Evolutionary conservation across 2,797 vertebrate genomes (phyloP).

Genomic region (Manis pentadactyla): DNA sequence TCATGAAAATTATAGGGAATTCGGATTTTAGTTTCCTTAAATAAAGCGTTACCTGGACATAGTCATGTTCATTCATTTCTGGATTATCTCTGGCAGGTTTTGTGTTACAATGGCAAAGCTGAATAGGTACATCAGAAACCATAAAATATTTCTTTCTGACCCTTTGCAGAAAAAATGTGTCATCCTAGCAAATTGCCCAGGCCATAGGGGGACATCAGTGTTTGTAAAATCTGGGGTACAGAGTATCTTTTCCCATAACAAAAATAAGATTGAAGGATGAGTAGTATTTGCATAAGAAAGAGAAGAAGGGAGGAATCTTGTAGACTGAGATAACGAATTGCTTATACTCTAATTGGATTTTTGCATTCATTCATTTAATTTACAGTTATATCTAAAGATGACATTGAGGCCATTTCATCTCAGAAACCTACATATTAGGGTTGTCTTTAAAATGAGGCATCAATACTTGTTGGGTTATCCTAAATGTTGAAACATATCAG

Average conservation of each 20-base stretch:
- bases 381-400: not conserved
- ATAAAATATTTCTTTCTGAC: not conserved
- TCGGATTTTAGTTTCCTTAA: not conserved
- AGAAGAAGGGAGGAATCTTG: not conserved
- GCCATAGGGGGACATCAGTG: not conserved
- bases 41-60: not conserved
- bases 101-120: not conserved
- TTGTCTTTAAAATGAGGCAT: not conserved
- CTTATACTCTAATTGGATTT: not conserved
- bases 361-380: not conserved
- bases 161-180: not conserved
- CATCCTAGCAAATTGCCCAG: not conserved
- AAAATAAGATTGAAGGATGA: not conserved
- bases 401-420: not conserved
- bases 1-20: not conserved
- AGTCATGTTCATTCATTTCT: not conserved
- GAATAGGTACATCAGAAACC: not conserved
- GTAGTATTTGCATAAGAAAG: not conserved
- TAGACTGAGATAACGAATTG: not conserved
- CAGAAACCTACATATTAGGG: not conserved
- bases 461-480: not conserved
- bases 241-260: not conserved
- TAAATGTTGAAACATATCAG: not conserved
- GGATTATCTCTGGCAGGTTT: not conserved
- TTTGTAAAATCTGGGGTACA: not conserved